Percentiles rank a stretch among this genome's conserved stretches.
Conservation (phyloP, 1,140 invertebrate genomes). For the Plectrocnemia conspersa region DNA sequence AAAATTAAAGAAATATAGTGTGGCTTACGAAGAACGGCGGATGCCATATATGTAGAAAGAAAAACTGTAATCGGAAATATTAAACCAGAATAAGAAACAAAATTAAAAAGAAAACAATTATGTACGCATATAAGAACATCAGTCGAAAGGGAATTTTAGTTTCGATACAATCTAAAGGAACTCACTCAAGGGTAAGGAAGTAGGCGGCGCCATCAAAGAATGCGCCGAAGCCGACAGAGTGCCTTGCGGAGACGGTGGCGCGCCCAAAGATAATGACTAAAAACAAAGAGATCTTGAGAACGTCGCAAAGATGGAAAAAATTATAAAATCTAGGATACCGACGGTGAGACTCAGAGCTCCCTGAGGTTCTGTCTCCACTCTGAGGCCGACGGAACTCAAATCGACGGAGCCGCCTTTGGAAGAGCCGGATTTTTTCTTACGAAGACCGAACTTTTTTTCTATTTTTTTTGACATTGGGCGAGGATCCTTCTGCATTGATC, state of each 20-base stretch:
- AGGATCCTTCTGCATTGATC: constrained; percentile 52
- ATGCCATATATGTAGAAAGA: constrained; percentile 53
- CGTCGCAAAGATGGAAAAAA: background rate
- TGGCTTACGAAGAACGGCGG: constrained; percentile 52
- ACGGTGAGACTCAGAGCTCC: constrained; percentile 30
- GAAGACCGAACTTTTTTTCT: constrained; percentile 63
- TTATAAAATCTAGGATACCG: background rate
- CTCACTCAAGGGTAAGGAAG: constrained; percentile 31
- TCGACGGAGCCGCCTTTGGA: constrained; percentile 60
- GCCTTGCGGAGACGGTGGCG: constrained; percentile 30
- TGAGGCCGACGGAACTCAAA: constrained; percentile 45
- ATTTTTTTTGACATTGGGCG: constrained; percentile 63
- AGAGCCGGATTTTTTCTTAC: constrained; percentile 59
- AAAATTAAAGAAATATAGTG: constrained; percentile 39
- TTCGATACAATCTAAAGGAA: background rate
- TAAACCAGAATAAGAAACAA: constrained; percentile 40
- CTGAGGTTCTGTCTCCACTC: constrained; percentile 39
- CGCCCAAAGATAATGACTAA: constrained; percentile 31
- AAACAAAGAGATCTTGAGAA: too few relatives aligned
- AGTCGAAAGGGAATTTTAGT: background rate
- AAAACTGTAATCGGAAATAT: constrained; percentile 50
- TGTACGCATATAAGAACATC: background rate
- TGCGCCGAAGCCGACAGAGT: constrained; percentile 33
- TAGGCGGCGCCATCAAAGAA: constrained; percentile 29
- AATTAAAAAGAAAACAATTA: background rate